Base-by-base conservation (phyloP, 2,888 invertebrate genomes). In the Diaprepes abbreviatus region DNA sequence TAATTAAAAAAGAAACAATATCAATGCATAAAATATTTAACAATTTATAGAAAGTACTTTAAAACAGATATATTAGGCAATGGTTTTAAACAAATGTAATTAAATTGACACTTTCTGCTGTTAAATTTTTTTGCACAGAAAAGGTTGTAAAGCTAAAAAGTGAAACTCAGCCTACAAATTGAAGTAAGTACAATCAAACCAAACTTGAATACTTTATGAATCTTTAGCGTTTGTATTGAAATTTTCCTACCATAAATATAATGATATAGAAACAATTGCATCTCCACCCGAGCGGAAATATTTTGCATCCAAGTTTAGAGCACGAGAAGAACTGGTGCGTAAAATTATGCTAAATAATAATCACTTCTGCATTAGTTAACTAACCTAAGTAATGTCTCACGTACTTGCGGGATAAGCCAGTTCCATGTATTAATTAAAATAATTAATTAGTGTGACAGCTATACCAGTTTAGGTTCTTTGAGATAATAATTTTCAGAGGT, bases 271-370 rank as follows among this genome's bases (percentile, higher is more conserved):
- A 75, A 75, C 75, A 75, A 76, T 77, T 75, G 75, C 72, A 74
- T 75, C 72, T 74, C 67, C 73, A 74, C 73, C 73, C 75, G 75
- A 75, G 77, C 76, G 77, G 75, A 78, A 78, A 77, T 74, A 59
- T 43, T 65, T 31, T 48, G 45, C 67, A 33, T 40, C 43, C 55
- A 50, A 48, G 43, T 28, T 24, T 43, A 35, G 55, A 66, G 55
- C 58, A 60, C 70, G 68, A 65, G 66, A 66, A 48, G 55, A 76
- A 73, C 65, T 60, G 71, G 72, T 73, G 73, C 75, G 70, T 72
- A 73, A 75, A 75, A 75, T 76, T 70, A 73, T 71, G 52, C 66
- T 66, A 60, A 72, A 70, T 68, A 52, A 59, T 57, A 54, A 55
- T 58, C 57, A 57, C 62, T 65, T 36, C 58, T 66, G 54, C 58